phyloP scores from a whole-genome alignment of 2,888 invertebrate species.

The Cerastis leucographa region DNA sequence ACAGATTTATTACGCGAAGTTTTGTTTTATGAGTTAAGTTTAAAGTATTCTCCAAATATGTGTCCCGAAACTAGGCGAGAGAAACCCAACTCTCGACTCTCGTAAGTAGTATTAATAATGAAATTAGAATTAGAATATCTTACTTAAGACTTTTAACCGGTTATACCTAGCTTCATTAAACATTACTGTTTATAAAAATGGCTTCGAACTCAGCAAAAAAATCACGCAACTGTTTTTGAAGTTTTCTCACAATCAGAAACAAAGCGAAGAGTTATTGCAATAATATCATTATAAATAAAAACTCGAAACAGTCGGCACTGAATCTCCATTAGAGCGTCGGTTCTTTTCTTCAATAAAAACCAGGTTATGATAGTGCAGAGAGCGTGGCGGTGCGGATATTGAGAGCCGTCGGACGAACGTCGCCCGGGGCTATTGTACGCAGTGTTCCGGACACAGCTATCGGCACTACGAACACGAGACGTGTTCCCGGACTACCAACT shows the following conservation, averaged over 20 bases:
- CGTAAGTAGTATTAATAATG: conserved; percentile 41
- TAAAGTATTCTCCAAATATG: conserved; percentile 61
- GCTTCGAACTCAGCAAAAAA: background rate
- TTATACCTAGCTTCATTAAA: conserved; percentile 3
- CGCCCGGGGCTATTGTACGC: conserved; percentile 67
- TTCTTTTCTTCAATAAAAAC: conserved; percentile 58
- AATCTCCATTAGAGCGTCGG: conserved; percentile 32
- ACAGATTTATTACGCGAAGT: conserved; percentile 72
- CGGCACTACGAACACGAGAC: conserved; percentile 26
- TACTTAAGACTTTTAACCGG: background rate
- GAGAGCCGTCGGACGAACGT: conserved; percentile 64
- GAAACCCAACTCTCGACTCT: conserved; percentile 21
- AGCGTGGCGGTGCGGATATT: conserved; percentile 72
- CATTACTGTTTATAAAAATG: background rate
- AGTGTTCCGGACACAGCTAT: conserved; percentile 48
- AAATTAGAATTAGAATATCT: conserved; percentile 32
- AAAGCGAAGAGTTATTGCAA: conserved; percentile 35
- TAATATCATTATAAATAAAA: conserved; percentile 42
- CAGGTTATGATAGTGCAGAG: conserved; percentile 49
- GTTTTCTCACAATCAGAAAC: background rate
- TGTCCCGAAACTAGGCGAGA: conserved; percentile 46
- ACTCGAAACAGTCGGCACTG: background rate
- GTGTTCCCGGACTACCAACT: conserved; percentile 29
- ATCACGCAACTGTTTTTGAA: background rate
- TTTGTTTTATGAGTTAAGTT: conserved; percentile 74